phyloP scores from a whole-genome alignment of 2,113 vertebrate genomes.

The Leucopternis melanops region DNA sequence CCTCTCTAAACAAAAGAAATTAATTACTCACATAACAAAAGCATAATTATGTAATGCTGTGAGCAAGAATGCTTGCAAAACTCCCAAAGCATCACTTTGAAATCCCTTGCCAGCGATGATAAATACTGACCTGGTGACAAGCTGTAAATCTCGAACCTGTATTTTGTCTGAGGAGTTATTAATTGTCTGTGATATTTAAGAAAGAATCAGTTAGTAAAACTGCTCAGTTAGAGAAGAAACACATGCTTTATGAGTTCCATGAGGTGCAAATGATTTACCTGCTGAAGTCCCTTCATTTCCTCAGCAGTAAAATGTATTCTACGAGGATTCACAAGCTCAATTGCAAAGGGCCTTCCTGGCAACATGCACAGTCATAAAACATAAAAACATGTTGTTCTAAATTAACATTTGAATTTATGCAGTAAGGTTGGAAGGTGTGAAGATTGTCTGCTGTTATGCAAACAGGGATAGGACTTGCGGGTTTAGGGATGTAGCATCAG shows the following conservation, averaged over 20 bases:
- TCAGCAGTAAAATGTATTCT: constrained; percentile 69
- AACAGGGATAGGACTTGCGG: constrained; percentile 15
- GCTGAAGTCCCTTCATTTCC: constrained; percentile 86
- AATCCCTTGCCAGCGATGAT: neutral
- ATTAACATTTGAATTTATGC: constrained; percentile 36
- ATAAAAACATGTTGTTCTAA: constrained; percentile 51
- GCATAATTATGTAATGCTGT: neutral
- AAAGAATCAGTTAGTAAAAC: constrained; percentile 28
- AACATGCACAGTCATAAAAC: constrained; percentile 51
- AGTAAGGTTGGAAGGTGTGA: constrained; percentile 57
- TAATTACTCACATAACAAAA: constrained; percentile 18
- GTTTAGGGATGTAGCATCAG: constrained; percentile 31
- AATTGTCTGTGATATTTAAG: constrained; percentile 76
- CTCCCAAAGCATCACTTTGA: neutral
- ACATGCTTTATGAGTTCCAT: neutral
- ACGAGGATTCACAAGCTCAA: constrained; percentile 94
- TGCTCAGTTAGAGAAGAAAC: neutral
- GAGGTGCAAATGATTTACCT: constrained; percentile 74
- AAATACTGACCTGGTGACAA: constrained; percentile 86
- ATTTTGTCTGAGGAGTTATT: constrained; percentile 93
- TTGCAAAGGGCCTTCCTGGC: constrained; percentile 94
- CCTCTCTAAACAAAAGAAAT: constrained; percentile 79
- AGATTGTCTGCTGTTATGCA: constrained; percentile 3
- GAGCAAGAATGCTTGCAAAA: neutral
- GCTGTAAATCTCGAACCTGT: constrained; percentile 90